Evolutionary conservation across 2,113 vertebrate species (phyloP).

Genomic region (Thalassoma bifasciatum): DNA sequence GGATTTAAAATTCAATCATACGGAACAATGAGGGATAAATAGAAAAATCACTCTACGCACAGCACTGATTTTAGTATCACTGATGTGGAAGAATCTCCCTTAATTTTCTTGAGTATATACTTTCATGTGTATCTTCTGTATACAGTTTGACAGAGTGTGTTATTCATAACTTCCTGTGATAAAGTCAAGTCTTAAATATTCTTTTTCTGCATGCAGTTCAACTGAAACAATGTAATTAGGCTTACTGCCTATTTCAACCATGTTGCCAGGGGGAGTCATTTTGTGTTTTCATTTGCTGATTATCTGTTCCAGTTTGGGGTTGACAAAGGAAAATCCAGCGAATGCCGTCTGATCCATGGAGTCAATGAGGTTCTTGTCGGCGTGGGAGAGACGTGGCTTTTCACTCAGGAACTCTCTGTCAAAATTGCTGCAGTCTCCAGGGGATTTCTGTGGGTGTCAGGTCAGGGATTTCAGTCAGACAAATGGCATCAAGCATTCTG

Average conservation of each 20-base stretch:
- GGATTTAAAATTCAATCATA: constrained; percentile 52
- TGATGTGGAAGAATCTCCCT: constrained; percentile 53
- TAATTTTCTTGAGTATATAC: constrained; percentile 42
- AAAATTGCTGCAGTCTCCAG: constrained; percentile 94
- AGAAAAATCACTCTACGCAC: constrained; percentile 14
- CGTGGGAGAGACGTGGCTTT: constrained; percentile 91
- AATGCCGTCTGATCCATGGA: constrained; percentile 96
- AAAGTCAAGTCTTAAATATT: constrained; percentile 6
- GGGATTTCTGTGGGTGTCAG: constrained; percentile 86
- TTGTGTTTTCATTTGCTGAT: constrained; percentile 82
- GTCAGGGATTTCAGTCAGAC: constrained; percentile 30
- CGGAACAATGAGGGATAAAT: constrained; percentile 13
- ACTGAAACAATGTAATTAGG: constrained; percentile 4
- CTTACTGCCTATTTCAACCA: not conserved
- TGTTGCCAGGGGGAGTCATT: not conserved
- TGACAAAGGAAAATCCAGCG: constrained; percentile 93
- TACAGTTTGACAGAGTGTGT: constrained; percentile 10
- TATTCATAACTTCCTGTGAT: constrained; percentile 3
- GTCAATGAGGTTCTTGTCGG: constrained; percentile 94
- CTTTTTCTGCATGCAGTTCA: constrained; percentile 28
- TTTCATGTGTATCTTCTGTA: constrained; percentile 30
- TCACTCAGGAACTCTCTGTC: constrained; percentile 96
- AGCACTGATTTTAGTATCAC: constrained; percentile 40
- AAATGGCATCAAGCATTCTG: not conserved
- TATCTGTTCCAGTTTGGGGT: constrained; percentile 89